Evolutionary conservation across 2,888 invertebrate genomes (phyloP).

Genomic region (Drosophila setosimentum): DNA sequence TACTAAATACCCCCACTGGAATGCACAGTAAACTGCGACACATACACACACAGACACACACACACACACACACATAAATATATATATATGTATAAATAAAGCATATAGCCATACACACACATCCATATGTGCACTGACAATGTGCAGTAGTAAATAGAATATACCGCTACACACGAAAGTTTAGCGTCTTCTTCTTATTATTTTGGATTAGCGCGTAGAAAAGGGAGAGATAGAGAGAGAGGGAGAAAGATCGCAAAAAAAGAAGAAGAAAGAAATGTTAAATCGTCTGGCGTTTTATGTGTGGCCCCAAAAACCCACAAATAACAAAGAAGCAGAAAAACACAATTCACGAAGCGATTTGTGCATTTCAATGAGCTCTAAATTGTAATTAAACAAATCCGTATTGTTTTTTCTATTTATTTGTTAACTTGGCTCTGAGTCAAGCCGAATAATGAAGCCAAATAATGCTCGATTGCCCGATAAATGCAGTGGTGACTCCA

Average conservation of each 20-base stretch:
- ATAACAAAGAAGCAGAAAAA: conserved; percentile 9
- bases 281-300: conserved; percentile 46
- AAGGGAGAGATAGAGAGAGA: neutral
- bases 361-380: conserved; percentile 57
- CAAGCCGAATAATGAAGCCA: conserved; percentile 46
- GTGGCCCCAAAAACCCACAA: conserved; percentile 21
- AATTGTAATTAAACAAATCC: conserved; percentile 52
- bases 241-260: neutral
- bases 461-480: conserved; percentile 42
- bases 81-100: too few relatives aligned
- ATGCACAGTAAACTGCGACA: conserved; percentile 24
- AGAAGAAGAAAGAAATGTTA: conserved; percentile 18
- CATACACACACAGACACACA: neutral
- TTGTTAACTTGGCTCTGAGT: conserved; percentile 44
- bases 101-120: neutral
- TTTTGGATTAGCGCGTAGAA: conserved; percentile 24
- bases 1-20: conserved; percentile 49
- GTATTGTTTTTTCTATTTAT: conserved; percentile 18
- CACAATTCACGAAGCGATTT: conserved; percentile 37
- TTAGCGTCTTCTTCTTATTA: conserved; percentile 7
- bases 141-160: conserved; percentile 57
- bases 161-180: conserved; percentile 49
- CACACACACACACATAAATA: too few relatives aligned
- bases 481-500: conserved; percentile 3
- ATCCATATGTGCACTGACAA: conserved; percentile 13